Evolutionary conservation across 2,888 invertebrate species (phyloP).

Genomic region (Agapostemon virescens): DNA sequence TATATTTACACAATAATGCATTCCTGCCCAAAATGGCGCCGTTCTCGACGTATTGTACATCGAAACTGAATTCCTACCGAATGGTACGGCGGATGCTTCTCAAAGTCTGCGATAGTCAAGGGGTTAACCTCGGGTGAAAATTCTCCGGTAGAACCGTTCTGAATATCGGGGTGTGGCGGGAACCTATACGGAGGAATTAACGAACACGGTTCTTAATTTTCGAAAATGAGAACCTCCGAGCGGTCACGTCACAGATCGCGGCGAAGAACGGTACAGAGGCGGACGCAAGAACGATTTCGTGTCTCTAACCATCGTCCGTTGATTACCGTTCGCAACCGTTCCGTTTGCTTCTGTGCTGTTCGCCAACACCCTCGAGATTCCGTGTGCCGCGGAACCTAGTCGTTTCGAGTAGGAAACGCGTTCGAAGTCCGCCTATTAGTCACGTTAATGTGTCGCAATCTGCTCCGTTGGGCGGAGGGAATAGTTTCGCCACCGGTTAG

Average conservation of each 20-base stretch:
- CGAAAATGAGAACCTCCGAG: constrained; percentile 8
- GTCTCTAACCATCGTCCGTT: constrained; percentile 15
- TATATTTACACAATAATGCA: too few relatives aligned
- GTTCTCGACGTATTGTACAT: too few relatives aligned
- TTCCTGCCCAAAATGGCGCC: too few relatives aligned
- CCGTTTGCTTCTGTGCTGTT: background rate
- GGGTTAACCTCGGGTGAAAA: background rate
- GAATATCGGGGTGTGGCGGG: constrained; percentile 9
- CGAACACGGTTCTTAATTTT: constrained; percentile 9
- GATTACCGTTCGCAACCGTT: constrained; percentile 17
- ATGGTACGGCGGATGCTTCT: too few relatives aligned
- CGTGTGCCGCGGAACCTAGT: constrained; percentile 11
- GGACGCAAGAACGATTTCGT: constrained; percentile 19
- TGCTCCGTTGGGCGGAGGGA: constrained; percentile 12
- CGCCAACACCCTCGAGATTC: constrained; percentile 24
- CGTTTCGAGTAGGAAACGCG: constrained; percentile 26
- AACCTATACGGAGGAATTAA: constrained; percentile 35
- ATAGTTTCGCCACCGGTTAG: constrained; percentile 31
- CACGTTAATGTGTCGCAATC: constrained; percentile 30
- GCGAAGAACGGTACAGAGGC: constrained; percentile 12
- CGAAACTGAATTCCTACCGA: too few relatives aligned
- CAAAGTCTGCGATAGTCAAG: too few relatives aligned
- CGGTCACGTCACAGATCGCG: constrained; percentile 12
- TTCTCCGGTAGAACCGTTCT: background rate
- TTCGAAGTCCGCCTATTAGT: constrained; percentile 16